Base-by-base conservation (phyloP, 2,113 vertebrate genomes). In the Platycercus adscitus region DNA sequence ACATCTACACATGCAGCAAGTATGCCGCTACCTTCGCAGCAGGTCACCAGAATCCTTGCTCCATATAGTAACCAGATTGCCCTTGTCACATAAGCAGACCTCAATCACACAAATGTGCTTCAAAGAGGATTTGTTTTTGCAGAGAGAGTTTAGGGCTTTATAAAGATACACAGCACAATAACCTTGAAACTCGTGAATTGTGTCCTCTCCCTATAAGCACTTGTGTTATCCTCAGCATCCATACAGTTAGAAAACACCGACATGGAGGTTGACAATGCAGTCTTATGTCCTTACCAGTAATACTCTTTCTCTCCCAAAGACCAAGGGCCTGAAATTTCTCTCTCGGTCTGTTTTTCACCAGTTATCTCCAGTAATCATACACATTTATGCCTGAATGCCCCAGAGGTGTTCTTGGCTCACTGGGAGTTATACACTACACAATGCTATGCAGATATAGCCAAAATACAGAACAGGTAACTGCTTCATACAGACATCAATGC, bases 51-150 rank as follows among this genome's bases (percentile, higher is more conserved):
- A 93, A 92, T 70, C 82, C 91, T 94, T 49, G 41, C 91, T 75
- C 53, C 43, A 35, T 24, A 88, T 35, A 46, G 43, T n/a, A 96
- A 72, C 94, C 91, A 87, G 87, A 87, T 91, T 89, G 86, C 85
- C 89, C 95, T 94, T 96, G 94, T 78, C 96, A 96, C 35, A 87
- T 81, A 93, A 89, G 93, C 82, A 95, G 80, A 94, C 70, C 86
- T 95, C 91, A 71, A 94, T 91, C 71, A 83, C 47, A 81, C 52
- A 96, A 95, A 96, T 72, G 88, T 19, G 63, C 85, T 96, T 95
- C 95, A 96, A 97, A 97, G 91, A 94, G 88, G 87, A 95, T 90
- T 89, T 91, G 73, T 69, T 96, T 95, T 89, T 93, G 35, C 24
- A 14, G 63, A 68, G 64, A 82, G 71, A 95, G 60, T 89, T 94